Evolutionary conservation across 2,888 invertebrate genomes (phyloP), one percentile per base, ranked within the genome.

Genomic region (Carabus problematicus): DNA sequence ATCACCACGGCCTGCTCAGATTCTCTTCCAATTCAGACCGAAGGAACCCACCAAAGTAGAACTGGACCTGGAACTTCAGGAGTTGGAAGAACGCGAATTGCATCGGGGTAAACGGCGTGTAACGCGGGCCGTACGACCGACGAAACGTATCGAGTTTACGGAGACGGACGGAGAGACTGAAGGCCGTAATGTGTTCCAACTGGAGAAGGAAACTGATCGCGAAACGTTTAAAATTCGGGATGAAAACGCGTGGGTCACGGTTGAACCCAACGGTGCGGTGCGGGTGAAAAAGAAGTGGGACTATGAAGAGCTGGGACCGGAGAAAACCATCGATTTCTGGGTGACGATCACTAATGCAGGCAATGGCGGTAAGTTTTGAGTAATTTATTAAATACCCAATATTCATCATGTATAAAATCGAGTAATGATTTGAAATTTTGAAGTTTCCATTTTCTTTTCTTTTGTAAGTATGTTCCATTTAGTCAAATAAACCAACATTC

Each of bases 281-380:
- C 89, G 92, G 78, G 95, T 96, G 73, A 95, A 94, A 84, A 94
- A 95, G 89, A 95, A 95, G 89, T 96, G 96, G 96, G 95, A 96
- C 87, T 96, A 94, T 82, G 96, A 96, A 80, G 95, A 95, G 79
- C 83, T 96, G 58, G 95, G 95, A 29, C 94, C 94, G 1, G 95
- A 96, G 84, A 96, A 96, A 82, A 95, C 94, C 11, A 95, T 96
- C 78, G 95, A 96, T 82, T 96, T 96, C 82, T 96, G 95, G 95
- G 95, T 96, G 64, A 94, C 94, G 66, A 95, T 95, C 77, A 94
- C 93, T 70, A 95, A 95, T 82, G 88, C 92, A 73, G 94, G 93
- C 84, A 91, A 91, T 81, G 91, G 92, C 85, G 93, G 93, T 94
- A 80, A 89, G 90, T 86, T 2, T 29, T 29, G 29, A 29, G 29